Evolutionary conservation across 2,888 invertebrate species (phyloP).

Genomic region (Brachyopa scutellaris): DNA sequence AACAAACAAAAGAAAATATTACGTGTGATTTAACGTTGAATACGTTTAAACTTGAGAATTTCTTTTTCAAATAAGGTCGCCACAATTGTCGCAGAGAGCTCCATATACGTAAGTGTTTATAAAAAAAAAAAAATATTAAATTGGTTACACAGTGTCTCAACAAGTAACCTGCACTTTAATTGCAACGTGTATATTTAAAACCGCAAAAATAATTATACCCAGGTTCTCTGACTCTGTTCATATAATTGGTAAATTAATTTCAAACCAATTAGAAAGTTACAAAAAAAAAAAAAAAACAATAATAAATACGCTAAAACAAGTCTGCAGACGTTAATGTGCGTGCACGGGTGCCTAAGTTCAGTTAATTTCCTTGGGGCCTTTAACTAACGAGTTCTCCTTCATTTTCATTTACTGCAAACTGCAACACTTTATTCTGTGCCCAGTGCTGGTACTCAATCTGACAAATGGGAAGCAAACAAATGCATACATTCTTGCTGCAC

Average conservation of each 20-base stretch:
- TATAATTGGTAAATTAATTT: constrained; percentile 69
- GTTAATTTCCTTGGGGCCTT: constrained; percentile 69
- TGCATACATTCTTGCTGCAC: constrained; percentile 50
- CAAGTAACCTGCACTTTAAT: constrained; percentile 12
- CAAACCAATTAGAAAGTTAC: constrained; percentile 70
- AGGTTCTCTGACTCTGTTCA: constrained; percentile 32
- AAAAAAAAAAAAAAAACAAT: constrained; percentile 40
- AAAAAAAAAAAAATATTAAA: constrained; percentile 37
- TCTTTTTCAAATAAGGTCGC: constrained; percentile 36
- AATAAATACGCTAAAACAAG: constrained; percentile 53
- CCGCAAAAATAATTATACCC: constrained; percentile 61
- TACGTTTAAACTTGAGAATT: constrained; percentile 28
- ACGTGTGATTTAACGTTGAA: constrained; percentile 43
- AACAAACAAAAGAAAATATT: constrained; percentile 51
- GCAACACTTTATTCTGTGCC: constrained; percentile 60
- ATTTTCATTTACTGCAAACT: constrained; percentile 65
- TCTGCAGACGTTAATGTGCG: constrained; percentile 69
- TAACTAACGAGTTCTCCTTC: constrained; percentile 73
- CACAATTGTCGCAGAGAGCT: constrained; percentile 66
- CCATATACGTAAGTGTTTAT: constrained; percentile 69
- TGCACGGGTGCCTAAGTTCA: constrained; percentile 69
- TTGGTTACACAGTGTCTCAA: constrained; percentile 25
- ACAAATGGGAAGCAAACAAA: constrained; percentile 37
- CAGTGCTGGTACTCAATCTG: constrained; percentile 44
- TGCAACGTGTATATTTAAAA: constrained; percentile 36